Percentiles rank a stretch among this genome's conserved stretches.
Conservation (phyloP, 2,888 invertebrate species). For the Actias luna region DNA sequence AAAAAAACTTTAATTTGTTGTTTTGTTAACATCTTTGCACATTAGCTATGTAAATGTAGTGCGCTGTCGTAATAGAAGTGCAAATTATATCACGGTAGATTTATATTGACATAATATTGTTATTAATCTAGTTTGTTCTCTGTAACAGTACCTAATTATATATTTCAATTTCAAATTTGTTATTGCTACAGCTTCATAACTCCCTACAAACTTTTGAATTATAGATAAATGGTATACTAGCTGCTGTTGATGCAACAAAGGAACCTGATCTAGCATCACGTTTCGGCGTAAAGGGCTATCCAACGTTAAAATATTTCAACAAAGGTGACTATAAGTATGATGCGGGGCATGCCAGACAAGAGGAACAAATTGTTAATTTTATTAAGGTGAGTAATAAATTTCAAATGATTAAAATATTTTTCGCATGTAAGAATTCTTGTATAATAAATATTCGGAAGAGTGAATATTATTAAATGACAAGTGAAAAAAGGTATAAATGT, state of each 20-base stretch:
- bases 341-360: constrained; percentile 88
- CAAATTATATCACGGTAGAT: no score
- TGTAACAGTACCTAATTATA: no score
- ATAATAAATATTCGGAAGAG: background rate
- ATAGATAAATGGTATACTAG: constrained; percentile 87
- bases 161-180: no score
- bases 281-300: constrained; percentile 89
- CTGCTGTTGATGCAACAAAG: constrained; percentile 93
- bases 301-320: constrained; percentile 89
- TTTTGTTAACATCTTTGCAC: no score
- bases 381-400: constrained; percentile 83
- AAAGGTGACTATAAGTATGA: constrained; percentile 90
- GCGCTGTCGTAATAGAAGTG: no score
- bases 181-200: no score
- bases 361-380: constrained; percentile 89
- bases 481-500: no score
- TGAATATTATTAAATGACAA: background rate
- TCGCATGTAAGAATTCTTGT: no score
- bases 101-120: no score
- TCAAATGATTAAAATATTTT: background rate
- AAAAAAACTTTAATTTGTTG: no score
- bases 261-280: constrained; percentile 85
- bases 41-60: no score
- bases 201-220: constrained; percentile 21
- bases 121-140: no score